A percentile compares a stretch with the other conserved stretches of the same genome.
phyloP scores from a whole-genome alignment of 1,140 invertebrate genomes.

The Penaeus indicus region DNA sequence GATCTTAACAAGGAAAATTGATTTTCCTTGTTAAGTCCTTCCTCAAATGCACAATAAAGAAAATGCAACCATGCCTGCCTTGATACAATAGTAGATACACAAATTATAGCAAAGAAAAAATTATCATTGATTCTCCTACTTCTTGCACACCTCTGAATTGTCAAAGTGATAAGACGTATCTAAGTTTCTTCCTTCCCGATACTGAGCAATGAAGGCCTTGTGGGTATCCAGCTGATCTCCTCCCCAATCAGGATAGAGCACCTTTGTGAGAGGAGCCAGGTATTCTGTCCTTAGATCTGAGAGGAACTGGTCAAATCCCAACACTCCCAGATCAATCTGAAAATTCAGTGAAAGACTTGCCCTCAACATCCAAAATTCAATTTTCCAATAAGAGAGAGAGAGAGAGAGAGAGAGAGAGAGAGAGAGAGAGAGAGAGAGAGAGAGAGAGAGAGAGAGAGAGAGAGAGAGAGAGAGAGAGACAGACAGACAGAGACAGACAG shows the following conservation, averaged over 20 bases:
- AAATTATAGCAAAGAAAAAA: neutral
- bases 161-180: slow-evolving; percentile 72
- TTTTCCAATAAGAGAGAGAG: no score
- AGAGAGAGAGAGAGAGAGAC: no score
- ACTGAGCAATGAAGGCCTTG: slow-evolving; percentile 71
- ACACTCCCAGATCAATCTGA: slow-evolving; percentile 71
- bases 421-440: no score
- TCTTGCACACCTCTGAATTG: slow-evolving; percentile 70
- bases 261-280: slow-evolving; percentile 68
- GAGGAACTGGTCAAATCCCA: slow-evolving; percentile 71
- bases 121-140: no score
- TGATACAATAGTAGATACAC: neutral
- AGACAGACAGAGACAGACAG: no score
- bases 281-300: slow-evolving; percentile 69
- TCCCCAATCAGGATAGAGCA: slow-evolving; percentile 70
- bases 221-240: slow-evolving; percentile 71
- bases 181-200: slow-evolving; percentile 69
- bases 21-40: neutral
- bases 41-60: no score
- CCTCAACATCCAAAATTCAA: no score
- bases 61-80: no score
- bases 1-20: neutral
- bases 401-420: no score
- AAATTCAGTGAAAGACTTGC: neutral
- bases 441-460: no score